These are phyloP conservation scores for Cranoglanis bouderius DNA, from an alignment of 2,113 vertebrate genomes.

Conservation along the genomic window DNA sequence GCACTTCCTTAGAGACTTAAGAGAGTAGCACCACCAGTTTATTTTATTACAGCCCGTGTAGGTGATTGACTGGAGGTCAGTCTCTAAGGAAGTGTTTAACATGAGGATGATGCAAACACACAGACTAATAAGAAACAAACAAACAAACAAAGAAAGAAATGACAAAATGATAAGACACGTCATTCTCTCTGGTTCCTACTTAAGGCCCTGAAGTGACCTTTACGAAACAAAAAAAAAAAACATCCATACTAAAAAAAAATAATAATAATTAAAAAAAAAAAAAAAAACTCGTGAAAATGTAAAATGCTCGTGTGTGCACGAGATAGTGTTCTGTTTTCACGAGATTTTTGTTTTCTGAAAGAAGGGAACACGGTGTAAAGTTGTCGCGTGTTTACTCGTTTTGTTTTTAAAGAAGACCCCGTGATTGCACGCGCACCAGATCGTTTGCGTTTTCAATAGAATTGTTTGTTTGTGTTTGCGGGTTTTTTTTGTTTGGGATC, in stretches of 20 bases:
- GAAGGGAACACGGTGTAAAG: not conserved
- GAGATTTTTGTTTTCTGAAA: not conserved
- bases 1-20: conserved; percentile 59
- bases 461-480: not conserved
- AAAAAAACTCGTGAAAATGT: not conserved
- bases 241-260: not conserved
- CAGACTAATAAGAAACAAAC: not conserved
- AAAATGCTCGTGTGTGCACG: not conserved
- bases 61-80: too few relatives aligned
- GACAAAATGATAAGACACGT: not conserved
- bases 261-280: too few relatives aligned
- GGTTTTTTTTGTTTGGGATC: conserved; percentile 55
- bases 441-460: not conserved
- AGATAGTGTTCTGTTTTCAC: not conserved
- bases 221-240: not conserved
- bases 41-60: too few relatives aligned
- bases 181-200: not conserved
- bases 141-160: not conserved
- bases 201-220: not conserved
- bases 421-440: not conserved
- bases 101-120: not conserved
- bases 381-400: not conserved
- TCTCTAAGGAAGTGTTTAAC: too few relatives aligned
- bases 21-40: too few relatives aligned
- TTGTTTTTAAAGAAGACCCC: not conserved